Conservation (phyloP, 2,797 vertebrate species). For the Premnoplex brunnescens region DNA sequence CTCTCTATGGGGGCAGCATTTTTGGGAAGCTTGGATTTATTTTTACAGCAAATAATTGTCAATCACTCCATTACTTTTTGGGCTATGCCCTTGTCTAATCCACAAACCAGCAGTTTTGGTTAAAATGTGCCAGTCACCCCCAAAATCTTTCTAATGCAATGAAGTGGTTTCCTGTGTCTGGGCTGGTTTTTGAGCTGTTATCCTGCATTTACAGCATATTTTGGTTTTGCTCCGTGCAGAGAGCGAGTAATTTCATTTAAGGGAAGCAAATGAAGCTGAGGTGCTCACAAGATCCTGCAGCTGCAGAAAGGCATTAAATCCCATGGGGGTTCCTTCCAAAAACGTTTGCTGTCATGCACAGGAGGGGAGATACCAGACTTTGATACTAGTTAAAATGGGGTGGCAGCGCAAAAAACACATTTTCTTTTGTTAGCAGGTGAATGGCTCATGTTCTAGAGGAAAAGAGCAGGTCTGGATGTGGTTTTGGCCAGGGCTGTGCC, state of each 20-base stretch:
- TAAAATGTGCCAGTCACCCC: not conserved
- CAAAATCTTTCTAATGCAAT: fast-evolving
- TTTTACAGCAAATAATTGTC: not conserved
- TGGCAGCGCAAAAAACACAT: not conserved
- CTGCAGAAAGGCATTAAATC: not conserved
- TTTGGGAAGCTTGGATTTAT: not conserved
- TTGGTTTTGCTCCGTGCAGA: not conserved
- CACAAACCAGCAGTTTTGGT: not conserved
- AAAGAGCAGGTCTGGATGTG: fast-evolving
- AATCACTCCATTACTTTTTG: not conserved
- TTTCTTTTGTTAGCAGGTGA: not conserved
- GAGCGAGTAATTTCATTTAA: not conserved
- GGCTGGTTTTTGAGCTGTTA: not conserved
- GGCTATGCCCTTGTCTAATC: not conserved
- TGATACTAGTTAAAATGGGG: not conserved
- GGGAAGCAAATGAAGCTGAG: not conserved
- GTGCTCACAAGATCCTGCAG: not conserved
- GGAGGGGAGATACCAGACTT: not conserved
- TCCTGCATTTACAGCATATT: not conserved
- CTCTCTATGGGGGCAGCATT: not conserved
- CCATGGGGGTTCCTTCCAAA: not conserved
- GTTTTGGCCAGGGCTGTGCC: not conserved
- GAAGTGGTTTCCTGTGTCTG: not conserved
- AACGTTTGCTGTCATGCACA: fast-evolving
- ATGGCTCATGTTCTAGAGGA: not conserved